phyloP scores from a whole-genome alignment of 2,113 vertebrate genomes.

The Indicator indicator region DNA sequence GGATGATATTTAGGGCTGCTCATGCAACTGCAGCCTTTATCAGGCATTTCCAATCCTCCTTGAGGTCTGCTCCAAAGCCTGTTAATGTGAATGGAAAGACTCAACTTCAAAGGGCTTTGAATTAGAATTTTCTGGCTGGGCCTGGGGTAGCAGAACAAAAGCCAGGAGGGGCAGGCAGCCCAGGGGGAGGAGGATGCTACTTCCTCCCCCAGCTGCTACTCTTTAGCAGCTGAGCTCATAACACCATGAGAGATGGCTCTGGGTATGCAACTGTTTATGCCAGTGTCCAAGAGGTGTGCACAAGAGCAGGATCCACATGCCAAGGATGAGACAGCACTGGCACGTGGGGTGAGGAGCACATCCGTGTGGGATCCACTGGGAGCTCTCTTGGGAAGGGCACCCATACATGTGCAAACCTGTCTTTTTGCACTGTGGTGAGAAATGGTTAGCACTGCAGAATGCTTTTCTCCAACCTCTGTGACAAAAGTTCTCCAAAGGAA shows the following conservation, averaged over 20 bases:
- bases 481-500: not conserved
- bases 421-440: fast-evolving
- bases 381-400: not conserved
- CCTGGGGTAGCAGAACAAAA: not conserved
- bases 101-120: not conserved
- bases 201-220: not conserved
- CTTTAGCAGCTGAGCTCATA: not conserved
- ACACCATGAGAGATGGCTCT: not conserved
- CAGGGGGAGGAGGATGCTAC: not conserved
- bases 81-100: not conserved
- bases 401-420: not conserved
- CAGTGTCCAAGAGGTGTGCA: fast-evolving
- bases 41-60: not conserved
- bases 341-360: not conserved
- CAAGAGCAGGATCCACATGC: fast-evolving
- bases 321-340: fast-evolving
- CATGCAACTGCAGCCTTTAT: not conserved
- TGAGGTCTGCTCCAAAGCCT: not conserved
- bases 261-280: not conserved
- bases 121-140: not conserved
- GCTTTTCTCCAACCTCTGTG: not conserved
- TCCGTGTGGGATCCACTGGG: fast-evolving
- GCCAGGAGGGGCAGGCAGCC: not conserved
- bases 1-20: not conserved
- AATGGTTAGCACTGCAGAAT: not conserved